Conservation (phyloP, 2,113 vertebrate species). For the western clawed frog (Xenopus tropicalis) region UCB_Xtro_10.0 CM004443.2:203187501-203188000, state of each 20-base stretch:
- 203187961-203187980: no score
- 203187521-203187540: no score
- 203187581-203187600: neutral
- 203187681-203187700: conserved; percentile 14
- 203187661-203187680: conserved; percentile 3
- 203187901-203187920: conserved; percentile 28
- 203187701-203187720: conserved; percentile 33
- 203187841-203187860: conserved; percentile 21
- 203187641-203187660: neutral
- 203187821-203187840: conserved; percentile 33
- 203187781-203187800: conserved; percentile 34
- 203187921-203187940: conserved; percentile 30
- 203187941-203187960: neutral
- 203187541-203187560: no score
- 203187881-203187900: conserved; percentile 34
- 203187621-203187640: neutral
- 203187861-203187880: conserved; percentile 35
- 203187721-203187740: conserved; percentile 32
- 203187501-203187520: no score
- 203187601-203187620: neutral
- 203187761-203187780: conserved; percentile 41
- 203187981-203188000: no score
- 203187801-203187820: conserved; percentile 45
- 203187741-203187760: conserved; percentile 10
- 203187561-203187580: no score